Evolutionary conservation across 1,140 invertebrate genomes (phyloP).

Genomic region (Ips typographus): DNA sequence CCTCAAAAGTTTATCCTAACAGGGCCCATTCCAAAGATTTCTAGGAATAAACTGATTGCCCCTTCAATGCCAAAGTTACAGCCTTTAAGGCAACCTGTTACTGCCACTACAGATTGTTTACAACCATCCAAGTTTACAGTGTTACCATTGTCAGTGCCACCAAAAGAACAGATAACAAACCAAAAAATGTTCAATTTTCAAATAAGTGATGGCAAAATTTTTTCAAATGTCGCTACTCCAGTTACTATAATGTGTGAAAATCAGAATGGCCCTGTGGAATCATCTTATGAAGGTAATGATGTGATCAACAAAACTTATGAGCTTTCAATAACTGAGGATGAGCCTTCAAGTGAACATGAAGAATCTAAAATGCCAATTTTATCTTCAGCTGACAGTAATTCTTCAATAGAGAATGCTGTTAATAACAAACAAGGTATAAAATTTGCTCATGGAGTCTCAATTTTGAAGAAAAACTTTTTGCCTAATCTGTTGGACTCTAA

Average conservation of each 20-base stretch:
- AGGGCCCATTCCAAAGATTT: constrained; percentile 55
- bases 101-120: constrained; percentile 51
- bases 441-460: constrained; percentile 48
- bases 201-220: constrained; percentile 57
- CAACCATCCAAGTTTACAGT: constrained; percentile 54
- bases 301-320: constrained; percentile 45
- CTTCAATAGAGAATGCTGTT: constrained; percentile 13
- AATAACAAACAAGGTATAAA: constrained; percentile 33
- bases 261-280: constrained; percentile 13
- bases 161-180: constrained; percentile 45
- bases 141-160: constrained; percentile 53
- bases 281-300: constrained; percentile 36
- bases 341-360: constrained; percentile 42
- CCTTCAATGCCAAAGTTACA: constrained; percentile 57
- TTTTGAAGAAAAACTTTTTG: constrained; percentile 47
- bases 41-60: constrained; percentile 50
- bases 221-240: constrained; percentile 51
- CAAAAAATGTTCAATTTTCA: constrained; percentile 60
- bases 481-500: constrained; percentile 36
- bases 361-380: constrained; percentile 33
- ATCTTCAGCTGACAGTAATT: constrained; percentile 29
- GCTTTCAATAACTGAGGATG: constrained; percentile 47
- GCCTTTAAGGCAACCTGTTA: constrained; percentile 52
- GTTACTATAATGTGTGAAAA: constrained; percentile 53
- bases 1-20: constrained; percentile 47